Conservation (phyloP, 2,888 invertebrate species). For the Adelognathus sp. region DNA sequence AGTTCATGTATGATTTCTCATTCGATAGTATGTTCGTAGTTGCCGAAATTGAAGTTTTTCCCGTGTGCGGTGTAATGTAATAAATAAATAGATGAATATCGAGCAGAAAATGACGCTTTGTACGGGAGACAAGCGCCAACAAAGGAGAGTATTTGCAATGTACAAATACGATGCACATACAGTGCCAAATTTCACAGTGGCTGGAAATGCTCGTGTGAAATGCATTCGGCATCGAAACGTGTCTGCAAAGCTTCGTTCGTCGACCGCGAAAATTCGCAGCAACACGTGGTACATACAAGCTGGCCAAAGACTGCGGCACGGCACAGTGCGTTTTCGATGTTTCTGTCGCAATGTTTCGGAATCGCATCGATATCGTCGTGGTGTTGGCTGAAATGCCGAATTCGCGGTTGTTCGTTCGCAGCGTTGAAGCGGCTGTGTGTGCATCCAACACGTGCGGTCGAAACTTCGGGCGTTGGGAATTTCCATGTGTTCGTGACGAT, state of each 20-base stretch:
- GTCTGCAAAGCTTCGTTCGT: background rate
- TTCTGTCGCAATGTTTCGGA: slow-evolving; percentile 22
- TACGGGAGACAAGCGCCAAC: no score
- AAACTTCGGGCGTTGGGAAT: slow-evolving; percentile 17
- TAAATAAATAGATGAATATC: no score
- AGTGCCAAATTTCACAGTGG: background rate
- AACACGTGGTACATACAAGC: slow-evolving; percentile 41
- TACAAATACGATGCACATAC: background rate
- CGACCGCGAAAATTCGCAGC: slow-evolving; percentile 20
- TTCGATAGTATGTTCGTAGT: no score
- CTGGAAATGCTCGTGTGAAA: background rate
- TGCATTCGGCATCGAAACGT: background rate
- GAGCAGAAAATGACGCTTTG: no score
- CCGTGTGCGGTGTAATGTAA: no score
- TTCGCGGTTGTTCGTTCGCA: slow-evolving; percentile 16
- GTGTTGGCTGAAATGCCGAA: slow-evolving; percentile 38
- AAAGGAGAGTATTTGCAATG: background rate
- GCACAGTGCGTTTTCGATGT: background rate
- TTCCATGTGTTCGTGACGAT: background rate
- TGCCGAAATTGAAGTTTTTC: no score
- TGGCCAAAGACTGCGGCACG: slow-evolving; percentile 32
- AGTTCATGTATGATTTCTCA: no score
- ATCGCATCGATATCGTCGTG: slow-evolving; percentile 35
- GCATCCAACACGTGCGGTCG: background rate
- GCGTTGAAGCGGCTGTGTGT: background rate